Conservation (phyloP, 2,888 invertebrate species). For the Scaptomyza parva region DNA sequence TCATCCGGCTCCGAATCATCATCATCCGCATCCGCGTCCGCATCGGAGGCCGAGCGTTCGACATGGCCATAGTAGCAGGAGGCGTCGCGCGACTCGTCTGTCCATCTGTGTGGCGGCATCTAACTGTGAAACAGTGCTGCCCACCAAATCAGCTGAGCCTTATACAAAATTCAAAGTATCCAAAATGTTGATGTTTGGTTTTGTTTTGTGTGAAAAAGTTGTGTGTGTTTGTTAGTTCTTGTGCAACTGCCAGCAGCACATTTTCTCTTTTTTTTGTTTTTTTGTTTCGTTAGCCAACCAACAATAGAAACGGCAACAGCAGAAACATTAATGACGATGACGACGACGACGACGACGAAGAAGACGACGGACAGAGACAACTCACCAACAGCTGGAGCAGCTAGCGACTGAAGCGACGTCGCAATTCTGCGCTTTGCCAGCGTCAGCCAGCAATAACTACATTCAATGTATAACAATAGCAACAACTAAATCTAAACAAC, state of each 20-base stretch:
- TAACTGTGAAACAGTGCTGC: constrained; percentile 7
- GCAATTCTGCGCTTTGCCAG: constrained; percentile 24
- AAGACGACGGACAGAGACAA: constrained; percentile 41
- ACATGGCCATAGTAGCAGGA: constrained; percentile 62
- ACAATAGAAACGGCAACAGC: constrained; percentile 28
- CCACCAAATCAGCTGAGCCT: neutral
- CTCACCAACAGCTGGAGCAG: constrained; percentile 71
- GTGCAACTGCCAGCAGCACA: constrained; percentile 62
- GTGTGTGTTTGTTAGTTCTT: constrained; percentile 32
- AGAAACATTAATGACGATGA: constrained; percentile 6
- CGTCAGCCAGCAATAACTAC: constrained; percentile 21
- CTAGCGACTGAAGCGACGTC: constrained; percentile 60
- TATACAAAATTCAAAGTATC: neutral
- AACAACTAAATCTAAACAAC: constrained; percentile 48
- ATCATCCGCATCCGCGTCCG: constrained; percentile 55
- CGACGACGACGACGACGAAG: constrained; percentile 1
- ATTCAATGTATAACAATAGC: constrained; percentile 21
- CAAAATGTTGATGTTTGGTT: constrained; percentile 1
- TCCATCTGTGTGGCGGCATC: constrained; percentile 70
- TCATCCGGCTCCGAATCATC: constrained; percentile 71
- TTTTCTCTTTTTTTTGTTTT: constrained; percentile 63
- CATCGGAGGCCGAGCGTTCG: constrained; percentile 47
- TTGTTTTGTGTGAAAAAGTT: neutral
- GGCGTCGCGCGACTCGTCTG: constrained; percentile 71
- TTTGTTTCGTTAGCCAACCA: neutral